phyloP scores from a whole-genome alignment of 2,113 vertebrate species.

The Nicator chloris region DNA sequence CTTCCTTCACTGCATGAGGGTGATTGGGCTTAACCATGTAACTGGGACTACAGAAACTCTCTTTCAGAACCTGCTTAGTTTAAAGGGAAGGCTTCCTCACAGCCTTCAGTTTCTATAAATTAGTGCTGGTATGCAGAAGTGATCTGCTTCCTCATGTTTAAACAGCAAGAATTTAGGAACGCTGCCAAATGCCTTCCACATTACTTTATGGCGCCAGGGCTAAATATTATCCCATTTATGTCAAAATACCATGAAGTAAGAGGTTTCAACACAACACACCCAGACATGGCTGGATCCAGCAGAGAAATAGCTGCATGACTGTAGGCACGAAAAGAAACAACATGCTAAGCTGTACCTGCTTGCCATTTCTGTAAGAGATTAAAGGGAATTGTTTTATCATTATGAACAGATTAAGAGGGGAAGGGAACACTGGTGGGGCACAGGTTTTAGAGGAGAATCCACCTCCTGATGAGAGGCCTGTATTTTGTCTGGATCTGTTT shows the following conservation, averaged over 20 bases:
- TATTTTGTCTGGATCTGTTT: neutral
- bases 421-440: neutral
- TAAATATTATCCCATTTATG: neutral
- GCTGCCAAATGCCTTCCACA: neutral
- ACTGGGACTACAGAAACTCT: neutral
- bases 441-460: neutral
- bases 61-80: neutral
- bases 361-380: neutral
- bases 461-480: neutral
- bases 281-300: neutral
- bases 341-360: neutral
- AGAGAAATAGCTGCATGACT: neutral
- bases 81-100: neutral
- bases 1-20: neutral
- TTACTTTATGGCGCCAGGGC: neutral
- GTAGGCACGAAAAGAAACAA: neutral
- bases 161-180: neutral
- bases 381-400: neutral
- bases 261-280: neutral
- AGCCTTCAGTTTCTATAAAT: neutral
- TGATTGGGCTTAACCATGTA: neutral
- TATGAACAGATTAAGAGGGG: neutral
- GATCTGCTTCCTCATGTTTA: neutral
- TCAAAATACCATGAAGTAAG: neutral
- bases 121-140: neutral